These are phyloP conservation scores for Sternotherus odoratus DNA, from an alignment of 2,797 vertebrate genomes.

Conservation along the genomic window DNA sequence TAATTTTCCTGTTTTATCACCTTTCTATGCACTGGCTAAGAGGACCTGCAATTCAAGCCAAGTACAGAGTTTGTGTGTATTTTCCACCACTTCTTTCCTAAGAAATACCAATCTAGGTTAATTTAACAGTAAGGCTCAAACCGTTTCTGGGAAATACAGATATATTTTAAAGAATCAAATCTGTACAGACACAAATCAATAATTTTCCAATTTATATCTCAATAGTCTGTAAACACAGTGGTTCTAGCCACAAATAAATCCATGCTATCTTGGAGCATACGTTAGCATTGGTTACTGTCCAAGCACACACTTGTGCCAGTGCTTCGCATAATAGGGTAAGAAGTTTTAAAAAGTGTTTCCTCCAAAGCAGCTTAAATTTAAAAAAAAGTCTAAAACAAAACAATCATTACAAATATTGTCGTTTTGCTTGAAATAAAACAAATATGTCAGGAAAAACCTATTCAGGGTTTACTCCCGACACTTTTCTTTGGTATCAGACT, in stretches of 20 bases:
- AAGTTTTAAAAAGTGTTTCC: background rate
- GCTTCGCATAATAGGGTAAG: background rate
- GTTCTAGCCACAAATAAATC: background rate
- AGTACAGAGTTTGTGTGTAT: background rate
- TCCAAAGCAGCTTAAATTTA: background rate
- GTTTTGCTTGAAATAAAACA: background rate
- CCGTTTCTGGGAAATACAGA: background rate
- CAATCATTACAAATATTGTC: background rate
- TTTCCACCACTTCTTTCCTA: background rate
- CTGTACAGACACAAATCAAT: background rate
- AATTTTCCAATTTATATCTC: background rate
- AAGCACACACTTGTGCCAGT: background rate
- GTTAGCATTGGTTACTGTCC: background rate
- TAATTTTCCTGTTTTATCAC: background rate
- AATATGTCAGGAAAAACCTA: background rate
- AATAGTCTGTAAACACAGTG: background rate
- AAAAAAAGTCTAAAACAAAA: background rate
- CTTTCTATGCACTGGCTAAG: background rate
- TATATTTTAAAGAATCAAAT: background rate
- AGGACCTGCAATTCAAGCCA: background rate
- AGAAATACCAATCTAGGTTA: background rate
- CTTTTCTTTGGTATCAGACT: background rate
- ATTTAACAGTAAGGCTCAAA: background rate
- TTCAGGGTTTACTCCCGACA: background rate
- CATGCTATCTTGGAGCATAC: background rate